Conservation (phyloP, 1,140 invertebrate species). For the Chironomus striatipennis region DNA sequence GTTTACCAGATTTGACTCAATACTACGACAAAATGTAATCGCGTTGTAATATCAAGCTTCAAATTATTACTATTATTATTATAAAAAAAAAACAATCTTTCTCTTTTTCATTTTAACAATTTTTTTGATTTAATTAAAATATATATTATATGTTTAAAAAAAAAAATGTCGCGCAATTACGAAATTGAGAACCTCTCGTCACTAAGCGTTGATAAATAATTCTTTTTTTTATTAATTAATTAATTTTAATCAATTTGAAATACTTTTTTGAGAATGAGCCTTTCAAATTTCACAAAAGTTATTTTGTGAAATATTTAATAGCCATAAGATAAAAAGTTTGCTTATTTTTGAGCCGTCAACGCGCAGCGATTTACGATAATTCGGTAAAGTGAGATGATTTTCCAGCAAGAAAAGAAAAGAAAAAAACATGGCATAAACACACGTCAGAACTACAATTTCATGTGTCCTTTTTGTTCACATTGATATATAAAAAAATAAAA, state of each 20-base stretch:
- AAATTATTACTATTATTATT: neutral
- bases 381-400: neutral
- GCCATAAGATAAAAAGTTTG: too few species aligned
- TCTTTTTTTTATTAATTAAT: too few species aligned
- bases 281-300: too few species aligned
- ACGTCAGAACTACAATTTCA: neutral
- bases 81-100: neutral
- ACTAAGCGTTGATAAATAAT: too few species aligned
- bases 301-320: too few species aligned
- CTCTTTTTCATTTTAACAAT: neutral
- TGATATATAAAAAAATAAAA: neutral
- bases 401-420: neutral
- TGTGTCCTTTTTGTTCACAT: neutral
- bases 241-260: too few species aligned
- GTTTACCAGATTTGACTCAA: conserved; percentile 82
- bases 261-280: too few species aligned
- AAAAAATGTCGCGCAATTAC: too few species aligned
- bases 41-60: conserved; percentile 28
- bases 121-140: neutral
- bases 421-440: neutral
- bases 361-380: too few species aligned
- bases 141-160: too few species aligned
- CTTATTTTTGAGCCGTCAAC: too few species aligned
- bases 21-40: conserved; percentile 93
- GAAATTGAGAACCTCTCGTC: too few species aligned